phyloP scores from a whole-genome alignment of 2,797 vertebrate genomes.

The Tenualosa ilisha region DNA sequence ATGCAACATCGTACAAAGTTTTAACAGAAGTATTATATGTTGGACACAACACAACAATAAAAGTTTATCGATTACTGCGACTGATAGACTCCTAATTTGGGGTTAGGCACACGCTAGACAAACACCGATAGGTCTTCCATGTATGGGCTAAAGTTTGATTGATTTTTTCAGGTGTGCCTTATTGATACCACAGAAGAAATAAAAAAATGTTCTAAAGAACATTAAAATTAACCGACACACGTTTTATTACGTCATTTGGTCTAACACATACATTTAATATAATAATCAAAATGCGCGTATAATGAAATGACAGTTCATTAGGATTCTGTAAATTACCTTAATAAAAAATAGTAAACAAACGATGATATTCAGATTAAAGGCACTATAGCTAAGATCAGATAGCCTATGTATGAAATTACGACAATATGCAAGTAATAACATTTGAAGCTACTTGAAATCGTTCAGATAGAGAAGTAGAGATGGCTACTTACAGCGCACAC shows the following conservation, averaged over 20 bases:
- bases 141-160: slow-evolving; percentile 7
- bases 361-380: background rate
- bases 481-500: slow-evolving; percentile 15
- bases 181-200: background rate
- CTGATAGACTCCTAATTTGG: background rate
- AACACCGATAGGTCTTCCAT: background rate
- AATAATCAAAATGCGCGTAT: background rate
- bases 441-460: background rate
- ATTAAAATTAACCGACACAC: background rate
- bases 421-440: background rate
- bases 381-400: background rate
- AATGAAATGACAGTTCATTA: background rate
- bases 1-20: background rate
- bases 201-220: background rate
- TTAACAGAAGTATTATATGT: background rate
- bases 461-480: background rate
- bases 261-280: background rate
- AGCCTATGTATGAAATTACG: background rate
- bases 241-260: background rate
- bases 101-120: background rate
- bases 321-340: background rate
- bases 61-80: background rate
- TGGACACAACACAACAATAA: background rate
- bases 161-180: slow-evolving; percentile 14
- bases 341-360: background rate